Conservation (phyloP, 2,888 invertebrate genomes). For the Metallyticus violacea region DNA sequence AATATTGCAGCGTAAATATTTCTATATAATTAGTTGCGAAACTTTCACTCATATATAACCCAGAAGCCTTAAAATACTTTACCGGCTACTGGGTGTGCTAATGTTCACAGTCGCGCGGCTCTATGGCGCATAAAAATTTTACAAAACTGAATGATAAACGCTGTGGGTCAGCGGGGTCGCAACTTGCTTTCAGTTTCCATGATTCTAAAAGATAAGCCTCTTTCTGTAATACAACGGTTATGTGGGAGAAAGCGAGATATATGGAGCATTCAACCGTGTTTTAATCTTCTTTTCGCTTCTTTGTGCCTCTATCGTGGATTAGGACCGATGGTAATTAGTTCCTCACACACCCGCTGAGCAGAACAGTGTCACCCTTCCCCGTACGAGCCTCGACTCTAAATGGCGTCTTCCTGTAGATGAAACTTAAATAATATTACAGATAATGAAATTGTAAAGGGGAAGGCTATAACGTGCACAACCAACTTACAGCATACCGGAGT, state of each 20-base stretch:
- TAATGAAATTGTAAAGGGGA: neutral
- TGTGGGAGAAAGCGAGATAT: neutral
- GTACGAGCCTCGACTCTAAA: too few relatives aligned
- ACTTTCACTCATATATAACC: too few relatives aligned
- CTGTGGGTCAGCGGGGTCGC: too few relatives aligned
- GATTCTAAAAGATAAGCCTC: neutral
- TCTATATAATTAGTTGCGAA: too few relatives aligned
- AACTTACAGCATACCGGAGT: neutral
- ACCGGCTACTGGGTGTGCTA: too few relatives aligned
- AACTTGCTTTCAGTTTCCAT: too few relatives aligned
- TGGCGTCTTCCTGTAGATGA: neutral
- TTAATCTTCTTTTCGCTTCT: neutral
- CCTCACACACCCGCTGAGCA: neutral
- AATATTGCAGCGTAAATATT: too few relatives aligned
- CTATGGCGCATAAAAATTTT: too few relatives aligned
- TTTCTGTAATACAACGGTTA: neutral
- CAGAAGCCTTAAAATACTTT: too few relatives aligned
- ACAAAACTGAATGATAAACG: too few relatives aligned
- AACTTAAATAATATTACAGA: neutral
- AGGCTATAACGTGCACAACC: neutral
- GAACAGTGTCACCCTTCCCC: neutral
- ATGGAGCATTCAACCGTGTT: neutral
- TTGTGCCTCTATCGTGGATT: slow-evolving; percentile 2
- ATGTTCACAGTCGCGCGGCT: too few relatives aligned
- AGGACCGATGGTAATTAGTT: neutral